These are phyloP conservation scores for Theretra japonica DNA, from an alignment of 2,888 invertebrate genomes.

Conservation along the genomic window DNA sequence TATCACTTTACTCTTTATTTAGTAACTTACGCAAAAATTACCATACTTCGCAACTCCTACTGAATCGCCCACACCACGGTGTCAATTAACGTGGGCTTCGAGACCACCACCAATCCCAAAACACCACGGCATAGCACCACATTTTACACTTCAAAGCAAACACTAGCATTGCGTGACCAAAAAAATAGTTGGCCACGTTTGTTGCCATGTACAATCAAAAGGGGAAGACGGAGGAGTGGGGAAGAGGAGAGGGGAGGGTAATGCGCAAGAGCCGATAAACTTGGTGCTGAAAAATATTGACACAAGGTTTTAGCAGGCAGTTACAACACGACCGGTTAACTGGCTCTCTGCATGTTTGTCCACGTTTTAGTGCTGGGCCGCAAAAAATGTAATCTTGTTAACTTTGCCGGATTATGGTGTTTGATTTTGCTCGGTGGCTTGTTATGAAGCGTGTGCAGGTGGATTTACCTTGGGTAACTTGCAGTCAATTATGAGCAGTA, in stretches of 20 bases:
- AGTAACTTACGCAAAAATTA: too few species aligned
- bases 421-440: background rate
- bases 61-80: too few species aligned
- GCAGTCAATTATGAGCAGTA: too few species aligned
- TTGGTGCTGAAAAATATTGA: slow-evolving; percentile 37
- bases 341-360: background rate
- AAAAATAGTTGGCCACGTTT: background rate
- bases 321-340: slow-evolving; percentile 19
- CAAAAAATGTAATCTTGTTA: slow-evolving; percentile 22
- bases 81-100: too few species aligned
- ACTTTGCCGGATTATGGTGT: slow-evolving; percentile 8
- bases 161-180: slow-evolving; percentile 4
- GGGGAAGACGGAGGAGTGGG: background rate
- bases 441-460: background rate
- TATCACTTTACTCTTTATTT: too few species aligned
- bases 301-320: slow-evolving; percentile 32
- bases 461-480: background rate
- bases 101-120: background rate
- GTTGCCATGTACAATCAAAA: background rate
- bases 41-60: too few species aligned
- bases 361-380: slow-evolving; percentile 7
- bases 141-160: slow-evolving; percentile 16
- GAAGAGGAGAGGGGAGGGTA: background rate
- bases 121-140: background rate
- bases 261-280: slow-evolving; percentile 34